Evolutionary conservation across 2,797 vertebrate genomes (phyloP).

Genomic region (Chloroceryle inda): DNA sequence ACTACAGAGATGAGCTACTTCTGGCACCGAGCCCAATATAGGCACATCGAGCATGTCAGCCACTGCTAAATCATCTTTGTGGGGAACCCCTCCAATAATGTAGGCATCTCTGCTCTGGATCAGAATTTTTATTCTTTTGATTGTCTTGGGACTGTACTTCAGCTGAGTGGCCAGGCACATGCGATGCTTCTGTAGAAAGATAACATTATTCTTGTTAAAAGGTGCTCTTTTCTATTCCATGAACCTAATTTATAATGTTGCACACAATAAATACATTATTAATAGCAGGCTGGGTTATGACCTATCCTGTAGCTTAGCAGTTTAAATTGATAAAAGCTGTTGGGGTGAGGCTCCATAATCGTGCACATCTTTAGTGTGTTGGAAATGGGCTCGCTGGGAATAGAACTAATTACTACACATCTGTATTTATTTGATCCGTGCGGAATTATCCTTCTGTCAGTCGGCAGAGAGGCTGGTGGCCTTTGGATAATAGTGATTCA

Average conservation of each 20-base stretch:
- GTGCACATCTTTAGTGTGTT: slow-evolving; percentile 95
- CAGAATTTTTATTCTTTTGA: slow-evolving; percentile 85
- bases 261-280: slow-evolving; percentile 92
- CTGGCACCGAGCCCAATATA: slow-evolving; percentile 86
- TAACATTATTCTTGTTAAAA: slow-evolving; percentile 75
- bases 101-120: slow-evolving; percentile 87
- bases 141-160: slow-evolving; percentile 89
- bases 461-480: slow-evolving; percentile 93
- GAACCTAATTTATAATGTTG: slow-evolving; percentile 85
- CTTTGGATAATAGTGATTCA: slow-evolving; percentile 94
- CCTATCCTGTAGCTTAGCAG: slow-evolving; percentile 95
- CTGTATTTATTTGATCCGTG: slow-evolving; percentile 99
- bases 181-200: slow-evolving; percentile 73
- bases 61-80: slow-evolving; percentile 90
- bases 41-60: slow-evolving; percentile 88
- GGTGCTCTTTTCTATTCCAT: slow-evolving; percentile 75
- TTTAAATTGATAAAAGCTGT: slow-evolving; percentile 99
- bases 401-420: slow-evolving; percentile 99
- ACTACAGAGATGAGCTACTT: slow-evolving; percentile 84
- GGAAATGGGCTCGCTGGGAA: slow-evolving; percentile 97
- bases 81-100: slow-evolving; percentile 85
- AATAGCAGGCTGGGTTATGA: slow-evolving; percentile 94
- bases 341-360: slow-evolving; percentile 92
- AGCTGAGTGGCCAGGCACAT: slow-evolving; percentile 89
- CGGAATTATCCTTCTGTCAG: slow-evolving; percentile 99